Conservation (phyloP, 2,888 invertebrate genomes). For the Patella ulyssiponensis region DNA sequence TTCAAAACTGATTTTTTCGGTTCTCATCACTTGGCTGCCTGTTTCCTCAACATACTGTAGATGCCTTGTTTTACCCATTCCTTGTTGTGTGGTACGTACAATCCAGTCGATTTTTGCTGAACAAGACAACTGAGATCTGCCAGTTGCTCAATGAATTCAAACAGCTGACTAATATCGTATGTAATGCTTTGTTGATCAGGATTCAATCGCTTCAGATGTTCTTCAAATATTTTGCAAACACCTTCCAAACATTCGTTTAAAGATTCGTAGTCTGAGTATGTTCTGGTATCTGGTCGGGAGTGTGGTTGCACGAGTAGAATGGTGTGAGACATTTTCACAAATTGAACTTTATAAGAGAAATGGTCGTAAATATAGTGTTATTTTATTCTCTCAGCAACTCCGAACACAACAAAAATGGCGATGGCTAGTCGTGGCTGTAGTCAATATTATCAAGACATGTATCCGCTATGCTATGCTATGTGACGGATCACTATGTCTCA, state of each 20-base stretch:
- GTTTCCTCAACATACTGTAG: slow-evolving; percentile 88
- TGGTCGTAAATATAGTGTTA: too few species aligned
- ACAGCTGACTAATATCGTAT: slow-evolving; percentile 97
- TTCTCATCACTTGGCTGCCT: slow-evolving; percentile 76
- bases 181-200: slow-evolving; percentile 97
- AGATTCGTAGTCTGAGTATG: slow-evolving; percentile 98
- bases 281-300: slow-evolving; percentile 91
- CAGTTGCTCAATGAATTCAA: slow-evolving; percentile 97
- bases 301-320: slow-evolving; percentile 96
- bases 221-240: slow-evolving; percentile 99
- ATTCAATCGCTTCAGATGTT: slow-evolving; percentile 94
- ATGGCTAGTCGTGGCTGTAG: too few species aligned
- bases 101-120: slow-evolving; percentile 92
- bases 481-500: too few species aligned
- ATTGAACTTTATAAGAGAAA: too few species aligned
- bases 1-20: too few species aligned
- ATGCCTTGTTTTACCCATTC: slow-evolving; percentile 99
- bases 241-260: slow-evolving; percentile 98
- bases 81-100: slow-evolving; percentile 98
- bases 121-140: slow-evolving; percentile 96
- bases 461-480: too few species aligned
- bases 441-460: too few species aligned
- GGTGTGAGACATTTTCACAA: slow-evolving; percentile 77
- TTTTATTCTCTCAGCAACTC: too few species aligned
- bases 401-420: too few species aligned